Conservation (phyloP, 2,113 vertebrate species). For the Otis tarda region DNA sequence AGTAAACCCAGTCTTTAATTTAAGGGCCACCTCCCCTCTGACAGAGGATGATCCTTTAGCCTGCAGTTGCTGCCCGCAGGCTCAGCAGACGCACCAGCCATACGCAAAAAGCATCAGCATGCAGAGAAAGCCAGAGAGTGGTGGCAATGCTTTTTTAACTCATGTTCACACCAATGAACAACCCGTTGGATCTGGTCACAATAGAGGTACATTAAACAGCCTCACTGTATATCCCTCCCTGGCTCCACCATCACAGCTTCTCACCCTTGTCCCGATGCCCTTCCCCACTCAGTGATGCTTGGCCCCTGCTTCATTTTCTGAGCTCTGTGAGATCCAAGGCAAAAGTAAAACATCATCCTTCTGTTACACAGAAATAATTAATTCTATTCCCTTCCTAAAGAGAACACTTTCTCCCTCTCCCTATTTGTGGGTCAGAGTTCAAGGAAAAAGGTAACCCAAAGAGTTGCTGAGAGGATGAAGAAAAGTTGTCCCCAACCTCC, state of each 20-base stretch:
- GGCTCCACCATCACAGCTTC: background rate
- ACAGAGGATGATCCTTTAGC: background rate
- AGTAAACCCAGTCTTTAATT: background rate
- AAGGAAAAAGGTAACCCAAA: background rate
- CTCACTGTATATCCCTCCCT: background rate
- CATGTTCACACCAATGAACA: background rate
- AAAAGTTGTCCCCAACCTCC: background rate
- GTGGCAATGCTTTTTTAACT: background rate
- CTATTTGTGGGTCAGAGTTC: background rate
- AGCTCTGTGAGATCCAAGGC: background rate
- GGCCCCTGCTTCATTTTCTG: background rate
- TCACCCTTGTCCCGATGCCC: background rate
- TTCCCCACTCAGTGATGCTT: background rate
- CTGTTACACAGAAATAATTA: background rate
- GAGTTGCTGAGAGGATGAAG: background rate
- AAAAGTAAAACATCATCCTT: background rate
- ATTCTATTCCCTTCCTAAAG: background rate
- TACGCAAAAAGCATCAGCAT: background rate
- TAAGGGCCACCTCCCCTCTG: background rate
- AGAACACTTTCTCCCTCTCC: background rate
- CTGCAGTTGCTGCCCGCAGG: background rate
- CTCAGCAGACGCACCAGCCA: background rate
- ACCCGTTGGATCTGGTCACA: background rate
- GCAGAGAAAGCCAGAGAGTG: background rate
- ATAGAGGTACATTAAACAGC: background rate